Evolutionary conservation across 2,888 invertebrate genomes (phyloP).

Genomic region (Tuberolachnus salignus): DNA sequence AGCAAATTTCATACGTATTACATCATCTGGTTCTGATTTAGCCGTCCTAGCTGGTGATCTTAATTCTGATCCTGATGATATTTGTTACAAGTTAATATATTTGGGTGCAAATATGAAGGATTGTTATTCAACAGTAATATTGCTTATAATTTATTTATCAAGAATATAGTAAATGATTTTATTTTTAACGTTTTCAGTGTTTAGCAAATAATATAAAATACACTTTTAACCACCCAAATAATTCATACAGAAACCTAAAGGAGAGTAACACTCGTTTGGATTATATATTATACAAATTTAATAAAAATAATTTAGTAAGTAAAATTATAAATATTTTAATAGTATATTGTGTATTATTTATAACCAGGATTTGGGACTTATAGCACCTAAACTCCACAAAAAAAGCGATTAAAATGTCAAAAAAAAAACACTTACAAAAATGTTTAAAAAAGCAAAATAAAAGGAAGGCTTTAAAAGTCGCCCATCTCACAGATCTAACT

Average conservation of each 20-base stretch:
- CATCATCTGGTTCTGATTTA: slow-evolving; percentile 78
- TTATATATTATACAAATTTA: slow-evolving; percentile 77
- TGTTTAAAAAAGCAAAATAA: no score
- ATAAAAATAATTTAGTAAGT: slow-evolving; percentile 61
- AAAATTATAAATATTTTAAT: background rate
- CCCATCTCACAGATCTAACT: no score
- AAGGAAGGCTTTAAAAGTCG: no score
- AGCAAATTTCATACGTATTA: slow-evolving; percentile 90
- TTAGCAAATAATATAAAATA: slow-evolving; percentile 64
- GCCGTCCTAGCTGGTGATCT: slow-evolving; percentile 92
- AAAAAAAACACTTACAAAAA: no score
- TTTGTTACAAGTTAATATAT: slow-evolving; percentile 56
- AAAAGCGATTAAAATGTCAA: no score
- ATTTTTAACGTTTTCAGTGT: slow-evolving; percentile 33
- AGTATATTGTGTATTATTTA: background rate
- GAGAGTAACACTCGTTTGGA: slow-evolving; percentile 85
- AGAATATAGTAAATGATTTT: no score
- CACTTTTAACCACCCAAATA: slow-evolving; percentile 80
- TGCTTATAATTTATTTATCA: background rate
- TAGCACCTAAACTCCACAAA: no score
- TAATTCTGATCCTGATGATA: slow-evolving; percentile 77
- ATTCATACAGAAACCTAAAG: slow-evolving; percentile 76
- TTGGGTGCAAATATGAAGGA: slow-evolving; percentile 51
- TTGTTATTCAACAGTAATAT: slow-evolving; percentile 51
- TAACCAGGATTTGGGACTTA: no score